phyloP scores from a whole-genome alignment of 2,888 invertebrate species.

The Idaea biselata region DNA sequence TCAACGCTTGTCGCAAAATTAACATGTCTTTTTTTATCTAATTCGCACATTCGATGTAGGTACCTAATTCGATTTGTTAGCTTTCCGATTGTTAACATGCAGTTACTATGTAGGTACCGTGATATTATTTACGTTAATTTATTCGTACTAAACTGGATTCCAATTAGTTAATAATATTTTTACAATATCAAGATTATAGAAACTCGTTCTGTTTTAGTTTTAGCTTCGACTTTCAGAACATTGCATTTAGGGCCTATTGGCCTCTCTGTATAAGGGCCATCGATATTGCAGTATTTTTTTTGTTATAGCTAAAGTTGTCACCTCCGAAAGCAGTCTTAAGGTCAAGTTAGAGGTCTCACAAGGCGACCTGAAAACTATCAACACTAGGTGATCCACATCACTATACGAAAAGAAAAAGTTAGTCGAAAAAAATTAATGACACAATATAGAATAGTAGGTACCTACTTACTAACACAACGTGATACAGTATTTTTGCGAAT shows the following conservation, averaged over 20 bases:
- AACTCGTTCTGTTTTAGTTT: neutral
- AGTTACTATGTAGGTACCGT: neutral
- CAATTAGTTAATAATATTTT: neutral
- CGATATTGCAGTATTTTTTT: neutral
- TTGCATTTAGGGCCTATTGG: neutral
- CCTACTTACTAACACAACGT: neutral
- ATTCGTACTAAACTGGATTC: neutral
- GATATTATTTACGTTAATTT: too few relatives aligned
- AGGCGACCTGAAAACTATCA: too few relatives aligned
- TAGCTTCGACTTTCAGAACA: neutral
- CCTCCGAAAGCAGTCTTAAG: too few relatives aligned
- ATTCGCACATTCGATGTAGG: neutral
- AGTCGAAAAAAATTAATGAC: too few relatives aligned
- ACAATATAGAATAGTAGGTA: neutral
- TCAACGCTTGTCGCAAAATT: neutral
- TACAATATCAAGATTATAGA: neutral
- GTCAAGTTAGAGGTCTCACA: too few relatives aligned
- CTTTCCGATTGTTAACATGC: too few relatives aligned
- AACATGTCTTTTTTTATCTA: neutral
- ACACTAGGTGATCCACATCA: too few relatives aligned
- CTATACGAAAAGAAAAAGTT: too few relatives aligned
- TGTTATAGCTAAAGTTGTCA: too few relatives aligned
- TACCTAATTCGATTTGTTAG: neutral
- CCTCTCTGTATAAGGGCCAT: neutral
- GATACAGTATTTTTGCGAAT: slow-evolving; percentile 6